Conservation (phyloP, 2,888 invertebrate genomes). For the Aphidoletes aphidimyza region DNA sequence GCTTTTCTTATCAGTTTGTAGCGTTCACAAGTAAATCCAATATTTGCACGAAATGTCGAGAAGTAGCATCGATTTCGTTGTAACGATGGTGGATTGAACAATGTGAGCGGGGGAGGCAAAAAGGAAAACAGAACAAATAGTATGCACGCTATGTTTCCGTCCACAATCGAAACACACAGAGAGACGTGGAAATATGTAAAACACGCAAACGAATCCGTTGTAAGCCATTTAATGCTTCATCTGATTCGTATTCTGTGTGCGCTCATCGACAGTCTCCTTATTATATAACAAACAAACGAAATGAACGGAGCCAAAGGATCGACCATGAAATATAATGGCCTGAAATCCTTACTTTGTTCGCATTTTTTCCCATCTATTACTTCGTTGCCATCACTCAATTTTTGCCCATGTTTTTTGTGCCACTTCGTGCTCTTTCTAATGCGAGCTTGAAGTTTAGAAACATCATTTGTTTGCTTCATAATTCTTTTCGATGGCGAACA, state of each 20-base stretch:
- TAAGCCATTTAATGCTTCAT: constrained; percentile 23
- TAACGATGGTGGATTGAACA: background rate
- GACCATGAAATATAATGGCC: constrained; percentile 13
- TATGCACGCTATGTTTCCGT: constrained; percentile 16
- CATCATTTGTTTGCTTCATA: background rate
- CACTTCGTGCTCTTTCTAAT: background rate
- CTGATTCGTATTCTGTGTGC: constrained; percentile 4
- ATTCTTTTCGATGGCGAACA: background rate
- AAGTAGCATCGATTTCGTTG: background rate
- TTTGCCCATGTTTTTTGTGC: background rate
- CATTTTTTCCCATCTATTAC: background rate
- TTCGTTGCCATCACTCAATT: too few relatives aligned
- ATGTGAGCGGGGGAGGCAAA: background rate
- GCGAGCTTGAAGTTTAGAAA: background rate
- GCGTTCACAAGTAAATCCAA: background rate
- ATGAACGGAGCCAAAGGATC: background rate
- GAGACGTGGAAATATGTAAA: background rate
- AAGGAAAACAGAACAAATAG: constrained; percentile 17
- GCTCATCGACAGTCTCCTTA: constrained; percentile 2
- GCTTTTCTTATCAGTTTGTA: background rate
- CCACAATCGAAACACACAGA: too few relatives aligned
- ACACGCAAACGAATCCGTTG: constrained; percentile 25
- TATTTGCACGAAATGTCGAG: constrained; percentile 13
- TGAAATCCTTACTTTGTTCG: constrained; percentile 14
- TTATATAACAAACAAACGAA: background rate